Evolutionary conservation across 2,113 vertebrate species (phyloP), one percentile per base, ranked within the genome.

Genomic region (Podarcis cretensis): DNA sequence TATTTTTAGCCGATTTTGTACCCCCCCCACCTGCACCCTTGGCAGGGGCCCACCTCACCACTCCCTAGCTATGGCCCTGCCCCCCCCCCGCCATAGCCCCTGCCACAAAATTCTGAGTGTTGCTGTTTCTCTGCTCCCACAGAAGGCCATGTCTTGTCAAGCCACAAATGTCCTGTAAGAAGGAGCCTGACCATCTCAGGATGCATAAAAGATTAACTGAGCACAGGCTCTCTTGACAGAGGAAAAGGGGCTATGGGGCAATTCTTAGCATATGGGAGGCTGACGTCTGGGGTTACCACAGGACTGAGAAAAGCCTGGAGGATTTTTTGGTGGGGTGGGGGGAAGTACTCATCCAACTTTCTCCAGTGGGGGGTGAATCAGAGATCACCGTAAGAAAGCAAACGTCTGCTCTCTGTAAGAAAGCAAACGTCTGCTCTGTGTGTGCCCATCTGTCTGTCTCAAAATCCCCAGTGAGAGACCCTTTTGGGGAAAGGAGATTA

Each of bases 311-410:
- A 32, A 59, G 90, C 71, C 88, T 71, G 0, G 0, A 84, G 69
- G 88, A 6, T 57, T 81, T 0, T 54, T 54, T 54, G 48, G 48
- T 27, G 75, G 75, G 20, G 10, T 20, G 76, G 23, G 65, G 77
- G 90, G 88, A 74, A 6, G 16, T n/a, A 4, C 16, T 23, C 83
- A 0, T 71, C 71, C 83, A 1, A 66, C 75, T 63, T 75, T 30
- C 0, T 1, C 18, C 0, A 1, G 0, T 30, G 66, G 30, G 66
- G 30, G 86, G 66, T 5, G 79, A 94, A 85, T 30, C 0, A 0
- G 87, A 75, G 84, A 90, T 76, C 3, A 2, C 1, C 43, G 35
- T 81, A 86, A 85, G 69, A 79, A 37, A 80, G 81, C 90, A 48
- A 79, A 81, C 65, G 37, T 16, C 74, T 87, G 83, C 69, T 74